phyloP scores from a whole-genome alignment of 92 coral and sea anemone species.

The Virgularia gustaviana region DNA sequence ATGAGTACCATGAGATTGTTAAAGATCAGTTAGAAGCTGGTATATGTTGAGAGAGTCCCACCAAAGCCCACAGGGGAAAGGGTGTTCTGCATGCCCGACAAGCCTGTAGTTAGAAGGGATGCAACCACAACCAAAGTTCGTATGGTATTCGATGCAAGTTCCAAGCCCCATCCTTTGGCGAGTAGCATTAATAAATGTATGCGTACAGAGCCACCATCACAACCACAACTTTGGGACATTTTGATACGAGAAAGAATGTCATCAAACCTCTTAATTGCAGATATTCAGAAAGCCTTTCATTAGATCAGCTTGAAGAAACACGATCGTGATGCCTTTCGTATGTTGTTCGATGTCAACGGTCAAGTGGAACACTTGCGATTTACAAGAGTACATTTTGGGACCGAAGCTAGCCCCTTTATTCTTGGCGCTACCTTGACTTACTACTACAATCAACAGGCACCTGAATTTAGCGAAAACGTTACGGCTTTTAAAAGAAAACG shows the following conservation, averaged over 20 bases:
- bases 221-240: constrained; percentile 61
- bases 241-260: constrained; percentile 55
- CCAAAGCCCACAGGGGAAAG: constrained; percentile 42
- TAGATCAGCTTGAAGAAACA: constrained; percentile 48
- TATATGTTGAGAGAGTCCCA: constrained; percentile 41
- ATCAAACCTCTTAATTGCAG: constrained; percentile 43
- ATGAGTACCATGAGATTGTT: constrained; percentile 33
- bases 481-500: neutral
- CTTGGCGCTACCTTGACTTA: constrained; percentile 33
- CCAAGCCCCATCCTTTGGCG: constrained; percentile 49
- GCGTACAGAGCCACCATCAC: constrained; percentile 48
- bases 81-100: constrained; percentile 54
- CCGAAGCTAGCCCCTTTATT: constrained; percentile 32
- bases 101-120: constrained; percentile 52
- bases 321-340: constrained; percentile 48
- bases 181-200: constrained; percentile 56
- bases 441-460: constrained; percentile 23
- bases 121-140: constrained; percentile 55
- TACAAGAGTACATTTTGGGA: constrained; percentile 48
- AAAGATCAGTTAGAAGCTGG: constrained; percentile 43
- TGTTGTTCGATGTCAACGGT: constrained; percentile 45
- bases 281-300: constrained; percentile 49
- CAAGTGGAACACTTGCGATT: constrained; percentile 53
- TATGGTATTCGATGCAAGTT: constrained; percentile 56
- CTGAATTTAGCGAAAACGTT: neutral